Evolutionary conservation across 2,797 vertebrate genomes (phyloP).

Genomic region (Alcedo atthis): DNA sequence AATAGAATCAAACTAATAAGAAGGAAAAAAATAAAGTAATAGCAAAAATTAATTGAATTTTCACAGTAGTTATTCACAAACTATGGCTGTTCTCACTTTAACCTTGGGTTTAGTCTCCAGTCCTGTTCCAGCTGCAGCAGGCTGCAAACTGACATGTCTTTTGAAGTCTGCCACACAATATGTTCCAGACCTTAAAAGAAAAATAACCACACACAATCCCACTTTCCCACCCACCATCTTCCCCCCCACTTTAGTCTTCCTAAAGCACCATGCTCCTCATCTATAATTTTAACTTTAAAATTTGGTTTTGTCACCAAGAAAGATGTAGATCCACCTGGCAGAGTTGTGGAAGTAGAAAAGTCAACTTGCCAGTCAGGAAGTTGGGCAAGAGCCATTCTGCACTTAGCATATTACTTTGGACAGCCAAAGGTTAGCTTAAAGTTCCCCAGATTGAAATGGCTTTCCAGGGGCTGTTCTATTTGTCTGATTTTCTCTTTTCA

Average conservation of each 20-base stretch:
- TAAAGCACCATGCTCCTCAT: not conserved
- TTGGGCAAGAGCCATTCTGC: not conserved
- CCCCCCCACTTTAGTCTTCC: not conserved
- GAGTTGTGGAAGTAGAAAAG: not conserved
- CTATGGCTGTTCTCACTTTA: not conserved
- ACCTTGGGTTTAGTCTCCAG: not conserved
- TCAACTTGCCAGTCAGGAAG: not conserved
- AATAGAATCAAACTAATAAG: not conserved
- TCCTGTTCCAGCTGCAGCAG: slow-evolving; percentile 2
- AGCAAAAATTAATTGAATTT: not conserved
- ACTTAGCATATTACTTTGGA: not conserved
- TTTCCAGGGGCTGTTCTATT: not conserved
- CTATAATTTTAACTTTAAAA: not conserved
- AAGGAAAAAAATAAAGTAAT: slow-evolving; percentile 27
- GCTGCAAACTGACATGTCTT: not conserved
- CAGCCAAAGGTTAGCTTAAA: not conserved
- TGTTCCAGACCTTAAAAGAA: slow-evolving; percentile 28
- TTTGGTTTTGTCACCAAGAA: not conserved
- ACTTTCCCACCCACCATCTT: not conserved
- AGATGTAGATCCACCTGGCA: not conserved
- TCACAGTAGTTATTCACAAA: slow-evolving; percentile 3
- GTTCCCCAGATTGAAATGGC: not conserved
- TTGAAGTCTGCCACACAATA: slow-evolving; percentile 21
- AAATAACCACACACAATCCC: not conserved
- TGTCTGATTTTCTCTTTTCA: not conserved